Conservation (phyloP, 2,113 vertebrate genomes). For the Chamaetylas fuelleborni region DNA sequence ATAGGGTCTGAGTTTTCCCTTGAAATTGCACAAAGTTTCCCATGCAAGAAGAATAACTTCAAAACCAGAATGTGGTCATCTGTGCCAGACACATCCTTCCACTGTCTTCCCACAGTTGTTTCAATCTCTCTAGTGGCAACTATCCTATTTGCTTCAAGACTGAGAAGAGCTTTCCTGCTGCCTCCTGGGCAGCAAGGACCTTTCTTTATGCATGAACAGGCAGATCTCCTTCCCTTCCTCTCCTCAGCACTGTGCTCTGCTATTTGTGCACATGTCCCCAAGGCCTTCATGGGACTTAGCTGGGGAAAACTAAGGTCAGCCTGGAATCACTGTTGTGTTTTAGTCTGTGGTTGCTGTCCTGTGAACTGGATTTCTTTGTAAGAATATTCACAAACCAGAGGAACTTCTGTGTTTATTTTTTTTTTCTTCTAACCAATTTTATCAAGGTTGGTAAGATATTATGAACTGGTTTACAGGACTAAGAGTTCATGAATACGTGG, state of each 20-base stretch:
- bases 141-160: constrained; percentile 4
- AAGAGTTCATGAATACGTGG: constrained; percentile 48
- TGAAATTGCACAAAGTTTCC: constrained; percentile 26
- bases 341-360: background rate
- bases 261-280: background rate
- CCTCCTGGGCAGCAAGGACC: constrained; percentile 16
- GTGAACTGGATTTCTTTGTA: background rate
- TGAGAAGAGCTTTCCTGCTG: constrained; percentile 27
- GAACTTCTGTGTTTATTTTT: background rate
- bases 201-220: background rate
- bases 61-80: constrained; percentile 41
- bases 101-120: constrained; percentile 25
- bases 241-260: background rate
- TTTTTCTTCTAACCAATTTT: background rate
- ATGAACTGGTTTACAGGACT: constrained; percentile 43
- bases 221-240: background rate
- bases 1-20: constrained; percentile 13
- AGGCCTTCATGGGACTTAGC: background rate
- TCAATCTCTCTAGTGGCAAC: background rate
- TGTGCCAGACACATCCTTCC: constrained; percentile 4
- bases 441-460: constrained; percentile 11
- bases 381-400: background rate
- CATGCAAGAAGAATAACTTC: constrained; percentile 31
- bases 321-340: background rate
- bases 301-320: background rate